Evolutionary conservation across 2,888 invertebrate genomes (phyloP).

Genomic region (Oithona nana): DNA sequence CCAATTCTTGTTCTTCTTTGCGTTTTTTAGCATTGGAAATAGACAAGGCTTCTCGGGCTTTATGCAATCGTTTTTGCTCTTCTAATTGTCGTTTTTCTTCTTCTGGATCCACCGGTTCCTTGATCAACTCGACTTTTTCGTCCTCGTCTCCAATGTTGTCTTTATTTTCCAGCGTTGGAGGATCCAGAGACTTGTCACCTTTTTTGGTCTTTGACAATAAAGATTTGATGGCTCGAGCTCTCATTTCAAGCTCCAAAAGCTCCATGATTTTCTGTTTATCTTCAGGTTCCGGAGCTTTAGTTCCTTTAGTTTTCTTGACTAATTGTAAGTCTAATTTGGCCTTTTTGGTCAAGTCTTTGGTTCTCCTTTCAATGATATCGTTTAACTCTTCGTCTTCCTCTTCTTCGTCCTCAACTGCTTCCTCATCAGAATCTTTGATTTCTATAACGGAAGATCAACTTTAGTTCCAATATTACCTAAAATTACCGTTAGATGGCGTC

Average conservation of each 20-base stretch:
- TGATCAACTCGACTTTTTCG: neutral
- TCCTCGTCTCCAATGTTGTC: neutral
- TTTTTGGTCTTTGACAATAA: neutral
- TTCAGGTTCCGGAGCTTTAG: neutral
- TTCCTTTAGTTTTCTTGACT: neutral
- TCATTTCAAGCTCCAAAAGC: slow-evolving; percentile 15
- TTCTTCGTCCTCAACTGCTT: neutral
- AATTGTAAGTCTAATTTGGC: neutral
- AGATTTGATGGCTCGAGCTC: slow-evolving; percentile 15
- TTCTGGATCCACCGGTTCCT: neutral
- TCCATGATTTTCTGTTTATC: neutral
- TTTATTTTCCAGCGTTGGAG: neutral
- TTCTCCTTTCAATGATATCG: neutral
- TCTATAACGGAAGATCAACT: too few species aligned
- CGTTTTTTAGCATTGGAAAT: slow-evolving; percentile 6
- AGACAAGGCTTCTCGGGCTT: slow-evolving; percentile 13
- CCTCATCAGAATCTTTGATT: too few species aligned
- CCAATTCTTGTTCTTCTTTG: slow-evolving; percentile 1
- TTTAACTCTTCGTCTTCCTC: neutral
- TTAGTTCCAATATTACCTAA: too few species aligned
- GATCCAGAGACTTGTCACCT: neutral
- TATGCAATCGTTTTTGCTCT: neutral
- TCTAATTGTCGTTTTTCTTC: neutral
- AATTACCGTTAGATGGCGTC: too few species aligned
- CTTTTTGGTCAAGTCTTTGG: neutral